Conservation (phyloP, 1,140 invertebrate genomes). For the Aphidius gifuensis region DNA sequence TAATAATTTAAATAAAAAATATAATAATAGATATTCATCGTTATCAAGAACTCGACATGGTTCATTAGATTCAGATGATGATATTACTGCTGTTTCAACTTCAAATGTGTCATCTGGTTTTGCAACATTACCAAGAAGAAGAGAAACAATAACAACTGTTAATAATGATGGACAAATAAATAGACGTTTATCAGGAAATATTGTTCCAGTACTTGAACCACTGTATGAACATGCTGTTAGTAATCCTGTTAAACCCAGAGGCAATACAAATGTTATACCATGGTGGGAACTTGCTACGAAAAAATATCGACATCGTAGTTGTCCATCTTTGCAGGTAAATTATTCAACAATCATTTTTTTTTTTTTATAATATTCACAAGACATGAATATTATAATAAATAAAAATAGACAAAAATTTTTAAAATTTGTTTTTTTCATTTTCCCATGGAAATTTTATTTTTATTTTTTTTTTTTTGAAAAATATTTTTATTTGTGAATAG, state of each 20-base stretch:
- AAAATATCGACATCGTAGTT: constrained; percentile 68
- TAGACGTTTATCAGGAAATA: constrained; percentile 44
- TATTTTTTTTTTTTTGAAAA: no score
- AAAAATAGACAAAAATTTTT: no score
- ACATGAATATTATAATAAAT: no score
- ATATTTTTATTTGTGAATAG: no score
- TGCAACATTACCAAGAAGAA: constrained; percentile 44
- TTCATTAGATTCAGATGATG: constrained; percentile 28
- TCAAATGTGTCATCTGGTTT: constrained; percentile 16
- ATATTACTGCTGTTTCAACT: background rate
- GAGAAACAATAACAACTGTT: constrained; percentile 16
- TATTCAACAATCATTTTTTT: background rate
- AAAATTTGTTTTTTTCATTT: no score
- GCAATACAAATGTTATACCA: constrained; percentile 58
- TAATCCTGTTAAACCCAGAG: constrained; percentile 44
- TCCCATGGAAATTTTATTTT: no score
- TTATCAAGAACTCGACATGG: constrained; percentile 35
- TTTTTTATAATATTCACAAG: no score
- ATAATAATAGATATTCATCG: background rate
- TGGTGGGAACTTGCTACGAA: constrained; percentile 84
- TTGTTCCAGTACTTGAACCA: constrained; percentile 45
- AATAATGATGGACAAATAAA: constrained; percentile 30
- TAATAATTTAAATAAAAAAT: background rate
- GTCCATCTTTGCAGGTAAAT: constrained; percentile 65
- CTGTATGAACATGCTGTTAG: constrained; percentile 52